These are phyloP conservation scores for Sula dactylatra DNA, from an alignment of 2,113 vertebrate genomes.

Conservation along the genomic window DNA sequence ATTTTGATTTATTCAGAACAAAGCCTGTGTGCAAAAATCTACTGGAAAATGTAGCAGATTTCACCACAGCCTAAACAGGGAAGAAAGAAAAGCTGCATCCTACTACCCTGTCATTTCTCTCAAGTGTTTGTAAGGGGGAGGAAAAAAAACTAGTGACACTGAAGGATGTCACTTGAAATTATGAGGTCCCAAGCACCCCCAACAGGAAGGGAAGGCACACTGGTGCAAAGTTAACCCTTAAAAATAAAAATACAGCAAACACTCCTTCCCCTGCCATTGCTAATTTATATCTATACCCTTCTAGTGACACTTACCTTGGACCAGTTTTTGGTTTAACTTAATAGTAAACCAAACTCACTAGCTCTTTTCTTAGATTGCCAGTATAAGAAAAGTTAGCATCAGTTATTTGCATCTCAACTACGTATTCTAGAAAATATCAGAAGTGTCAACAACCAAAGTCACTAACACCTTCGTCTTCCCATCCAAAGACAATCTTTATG, in stretches of 20 bases:
- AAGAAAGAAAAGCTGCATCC: conserved; percentile 22
- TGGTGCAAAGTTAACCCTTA: conserved; percentile 71
- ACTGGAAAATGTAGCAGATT: conserved; percentile 26
- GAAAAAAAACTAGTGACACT: conserved; percentile 28
- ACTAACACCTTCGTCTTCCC: not conserved
- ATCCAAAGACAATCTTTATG: conserved; percentile 16
- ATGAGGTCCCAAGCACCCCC: conserved; percentile 66
- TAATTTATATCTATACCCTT: conserved; percentile 46
- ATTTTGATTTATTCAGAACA: conserved; percentile 37
- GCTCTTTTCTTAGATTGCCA: conserved; percentile 33
- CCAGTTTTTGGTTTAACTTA: conserved; percentile 40
- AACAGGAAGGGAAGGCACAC: conserved; percentile 76
- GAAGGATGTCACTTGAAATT: conserved; percentile 35
- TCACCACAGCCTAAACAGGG: conserved; percentile 39
- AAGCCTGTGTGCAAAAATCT: conserved; percentile 19
- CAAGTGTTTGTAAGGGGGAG: conserved; percentile 53
- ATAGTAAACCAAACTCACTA: conserved; percentile 42
- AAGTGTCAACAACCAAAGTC: conserved; percentile 45
- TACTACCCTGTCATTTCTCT: conserved; percentile 36
- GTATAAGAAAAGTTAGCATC: conserved; percentile 46
- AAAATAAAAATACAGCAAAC: conserved; percentile 49
- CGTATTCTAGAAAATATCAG: conserved; percentile 42
- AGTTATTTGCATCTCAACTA: conserved; percentile 59
- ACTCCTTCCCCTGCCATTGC: conserved; percentile 40
- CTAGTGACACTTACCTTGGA: conserved; percentile 58